phyloP scores from a whole-genome alignment of 2,888 invertebrate species.

The Lathronympha strigana region DNA sequence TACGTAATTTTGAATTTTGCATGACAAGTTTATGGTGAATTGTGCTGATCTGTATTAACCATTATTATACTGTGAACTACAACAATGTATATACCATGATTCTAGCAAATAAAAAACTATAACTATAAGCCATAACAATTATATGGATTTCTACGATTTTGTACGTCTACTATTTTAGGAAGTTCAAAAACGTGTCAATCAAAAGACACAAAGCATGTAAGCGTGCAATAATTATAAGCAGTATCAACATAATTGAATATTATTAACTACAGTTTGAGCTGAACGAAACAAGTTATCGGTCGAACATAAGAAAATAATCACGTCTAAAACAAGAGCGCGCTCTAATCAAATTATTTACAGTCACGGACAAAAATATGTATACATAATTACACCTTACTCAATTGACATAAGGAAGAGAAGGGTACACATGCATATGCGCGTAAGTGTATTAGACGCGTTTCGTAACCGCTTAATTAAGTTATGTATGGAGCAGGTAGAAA shows the following conservation, averaged over 20 bases:
- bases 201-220: background rate
- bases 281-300: constrained; percentile 43
- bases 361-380: constrained; percentile 1
- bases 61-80: too few species aligned
- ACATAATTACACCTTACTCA: background rate
- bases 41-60: too few species aligned
- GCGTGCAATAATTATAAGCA: constrained; percentile 31
- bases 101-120: too few species aligned
- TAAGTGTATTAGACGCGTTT: constrained; percentile 54
- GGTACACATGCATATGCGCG: background rate
- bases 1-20: too few species aligned
- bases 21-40: too few species aligned
- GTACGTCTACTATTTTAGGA: too few species aligned
- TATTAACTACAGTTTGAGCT: constrained; percentile 34
- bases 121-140: too few species aligned
- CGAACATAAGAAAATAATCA: constrained; percentile 67
- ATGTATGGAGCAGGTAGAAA: constrained; percentile 47
- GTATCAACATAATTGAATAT: constrained; percentile 41
- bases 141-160: too few species aligned
- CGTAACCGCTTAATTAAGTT: constrained; percentile 62
- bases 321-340: constrained; percentile 66
- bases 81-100: too few species aligned
- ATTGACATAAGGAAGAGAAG: background rate
- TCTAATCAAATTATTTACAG: constrained; percentile 55
- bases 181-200: constrained; percentile 12